Percentiles rank a stretch among this genome's conserved stretches.
Evolutionary conservation across 2,797 vertebrate species (phyloP).

Genomic region (Podarcis lilfordi): DNA sequence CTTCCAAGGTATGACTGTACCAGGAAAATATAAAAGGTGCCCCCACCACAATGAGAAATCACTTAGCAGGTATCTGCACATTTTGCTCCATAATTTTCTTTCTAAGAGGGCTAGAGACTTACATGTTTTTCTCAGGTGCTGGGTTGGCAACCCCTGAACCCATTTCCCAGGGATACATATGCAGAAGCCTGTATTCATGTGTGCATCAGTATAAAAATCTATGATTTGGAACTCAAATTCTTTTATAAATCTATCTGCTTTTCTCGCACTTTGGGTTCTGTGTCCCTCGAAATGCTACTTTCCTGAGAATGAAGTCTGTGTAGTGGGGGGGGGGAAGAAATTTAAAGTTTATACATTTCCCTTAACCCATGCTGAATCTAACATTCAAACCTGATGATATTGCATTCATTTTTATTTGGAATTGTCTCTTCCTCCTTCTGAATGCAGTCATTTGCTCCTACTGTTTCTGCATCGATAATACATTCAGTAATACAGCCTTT

Average conservation of each 20-base stretch:
- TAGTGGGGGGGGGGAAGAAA: not conserved
- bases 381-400: not conserved
- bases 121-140: no score
- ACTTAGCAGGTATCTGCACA: no score
- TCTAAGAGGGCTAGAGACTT: no score
- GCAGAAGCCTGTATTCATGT: not conserved
- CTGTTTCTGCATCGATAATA: not conserved
- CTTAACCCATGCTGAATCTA: not conserved
- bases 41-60: no score
- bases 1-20: no score
- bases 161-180: not conserved
- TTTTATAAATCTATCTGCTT: not conserved
- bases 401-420: not conserved
- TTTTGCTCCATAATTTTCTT: no score
- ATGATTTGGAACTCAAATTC: not conserved
- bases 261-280: not conserved
- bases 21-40: no score
- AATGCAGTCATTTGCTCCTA: not conserved
- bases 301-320: not conserved
- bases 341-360: not conserved
- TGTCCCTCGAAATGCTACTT: not conserved
- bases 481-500: not conserved
- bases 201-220: not conserved
- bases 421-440: not conserved
- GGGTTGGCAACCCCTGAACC: no score